Percentiles rank a stretch among this genome's conserved stretches.
These are phyloP conservation scores for Indicator maculatus DNA, from an alignment of 2,113 vertebrate genomes.

Conservation along the genomic window DNA sequence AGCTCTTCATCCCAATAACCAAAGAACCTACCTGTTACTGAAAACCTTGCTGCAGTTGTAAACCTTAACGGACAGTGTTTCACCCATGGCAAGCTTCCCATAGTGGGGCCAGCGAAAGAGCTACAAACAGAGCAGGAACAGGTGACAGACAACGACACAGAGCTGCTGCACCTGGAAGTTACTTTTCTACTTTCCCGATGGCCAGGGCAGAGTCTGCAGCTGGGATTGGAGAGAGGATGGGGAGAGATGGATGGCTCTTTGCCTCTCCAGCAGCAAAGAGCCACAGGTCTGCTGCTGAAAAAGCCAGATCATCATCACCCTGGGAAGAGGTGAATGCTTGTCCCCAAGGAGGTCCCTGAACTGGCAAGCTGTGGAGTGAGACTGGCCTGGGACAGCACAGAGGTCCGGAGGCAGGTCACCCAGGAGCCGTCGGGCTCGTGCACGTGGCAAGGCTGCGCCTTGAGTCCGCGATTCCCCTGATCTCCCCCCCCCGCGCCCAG, in stretches of 20 bases:
- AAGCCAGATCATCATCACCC: not conserved
- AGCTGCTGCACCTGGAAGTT: not conserved
- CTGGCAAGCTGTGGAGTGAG: not conserved
- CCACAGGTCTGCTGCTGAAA: not conserved
- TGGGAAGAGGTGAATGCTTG: not conserved
- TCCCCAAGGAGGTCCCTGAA: not conserved
- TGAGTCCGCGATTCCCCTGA: not conserved
- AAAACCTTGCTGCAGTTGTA: conserved; percentile 92
- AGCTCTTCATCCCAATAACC: not conserved
- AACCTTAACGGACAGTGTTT: conserved; percentile 83
- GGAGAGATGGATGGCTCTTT: no score
- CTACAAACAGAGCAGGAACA: conserved; percentile 61
- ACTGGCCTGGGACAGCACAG: rapidly evolving
- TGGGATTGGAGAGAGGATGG: not conserved
- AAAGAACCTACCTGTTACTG: conserved; percentile 83
- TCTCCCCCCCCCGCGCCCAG: no score
- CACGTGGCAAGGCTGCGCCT: rapidly evolving
- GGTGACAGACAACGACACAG: rapidly evolving
- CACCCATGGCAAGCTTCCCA: conserved; percentile 78
- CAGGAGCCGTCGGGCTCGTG: not conserved
- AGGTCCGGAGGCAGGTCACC: not conserved
- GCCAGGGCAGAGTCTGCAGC: not conserved
- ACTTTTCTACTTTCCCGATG: not conserved
- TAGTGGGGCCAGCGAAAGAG: conserved; percentile 91
- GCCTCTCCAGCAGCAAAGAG: not conserved